Conservation (phyloP, 2,888 invertebrate species). For the Latrodectus hesperus region DNA sequence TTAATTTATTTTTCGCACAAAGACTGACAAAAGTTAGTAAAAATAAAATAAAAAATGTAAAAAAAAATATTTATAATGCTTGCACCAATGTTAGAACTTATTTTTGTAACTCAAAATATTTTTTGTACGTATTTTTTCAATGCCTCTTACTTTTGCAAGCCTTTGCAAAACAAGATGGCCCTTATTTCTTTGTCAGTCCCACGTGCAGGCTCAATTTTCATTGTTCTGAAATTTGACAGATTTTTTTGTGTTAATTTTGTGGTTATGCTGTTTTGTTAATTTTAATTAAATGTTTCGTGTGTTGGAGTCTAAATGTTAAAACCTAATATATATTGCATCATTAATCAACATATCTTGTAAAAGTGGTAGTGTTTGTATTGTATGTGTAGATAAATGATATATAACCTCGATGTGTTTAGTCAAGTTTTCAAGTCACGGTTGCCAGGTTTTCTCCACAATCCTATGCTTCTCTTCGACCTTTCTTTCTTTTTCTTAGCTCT, state of each 20-base stretch:
- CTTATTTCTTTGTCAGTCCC: slow-evolving; percentile 56
- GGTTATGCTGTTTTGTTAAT: slow-evolving; percentile 69
- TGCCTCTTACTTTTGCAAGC: slow-evolving; percentile 47
- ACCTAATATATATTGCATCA: slow-evolving; percentile 63
- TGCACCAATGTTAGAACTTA: slow-evolving; percentile 67
- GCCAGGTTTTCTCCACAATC: slow-evolving; percentile 68
- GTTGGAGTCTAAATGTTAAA: slow-evolving; percentile 64
- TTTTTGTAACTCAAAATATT: slow-evolving; percentile 65
- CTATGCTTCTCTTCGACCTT: slow-evolving; percentile 36
- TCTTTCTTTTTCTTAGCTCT: slow-evolving; percentile 45
- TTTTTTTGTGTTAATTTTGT: slow-evolving; percentile 67
- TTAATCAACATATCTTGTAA: slow-evolving; percentile 68
- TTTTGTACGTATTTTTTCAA: slow-evolving; percentile 64
- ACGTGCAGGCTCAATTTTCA: slow-evolving; percentile 68
- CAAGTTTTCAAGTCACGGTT: slow-evolving; percentile 53
- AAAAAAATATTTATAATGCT: slow-evolving; percentile 42
- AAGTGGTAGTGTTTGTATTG: slow-evolving; percentile 69
- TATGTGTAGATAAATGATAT: slow-evolving; percentile 63
- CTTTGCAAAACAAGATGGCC: slow-evolving; percentile 44
- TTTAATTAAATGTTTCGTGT: slow-evolving; percentile 64
- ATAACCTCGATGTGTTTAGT: slow-evolving; percentile 51
- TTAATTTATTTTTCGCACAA: slow-evolving; percentile 46
- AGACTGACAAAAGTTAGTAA: slow-evolving; percentile 51
- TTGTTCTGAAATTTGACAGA: slow-evolving; percentile 69
- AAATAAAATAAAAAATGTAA: slow-evolving; percentile 14